Conservation (phyloP, 2,888 invertebrate genomes). For the Sinhomidia bicolor region DNA sequence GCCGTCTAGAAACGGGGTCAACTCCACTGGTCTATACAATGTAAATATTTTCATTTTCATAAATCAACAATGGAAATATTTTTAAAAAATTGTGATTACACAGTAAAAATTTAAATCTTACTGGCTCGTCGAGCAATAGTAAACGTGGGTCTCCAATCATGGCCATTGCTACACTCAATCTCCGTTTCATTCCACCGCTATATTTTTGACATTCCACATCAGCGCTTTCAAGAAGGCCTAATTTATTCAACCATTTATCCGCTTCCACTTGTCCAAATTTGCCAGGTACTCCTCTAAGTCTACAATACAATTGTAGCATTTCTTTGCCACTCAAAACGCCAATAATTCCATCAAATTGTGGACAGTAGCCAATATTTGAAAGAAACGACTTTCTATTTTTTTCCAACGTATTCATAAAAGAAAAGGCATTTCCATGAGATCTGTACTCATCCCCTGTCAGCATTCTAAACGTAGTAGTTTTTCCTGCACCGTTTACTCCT, state of each 20-base stretch:
- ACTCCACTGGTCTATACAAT: slow-evolving; percentile 83
- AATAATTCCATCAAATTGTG: slow-evolving; percentile 93
- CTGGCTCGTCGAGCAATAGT: slow-evolving; percentile 88
- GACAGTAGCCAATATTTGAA: slow-evolving; percentile 83
- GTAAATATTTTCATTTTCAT: not conserved
- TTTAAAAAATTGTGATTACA: not conserved
- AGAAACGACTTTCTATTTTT: slow-evolving; percentile 75
- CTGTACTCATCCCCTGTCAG: slow-evolving; percentile 83
- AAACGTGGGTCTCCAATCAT: slow-evolving; percentile 87
- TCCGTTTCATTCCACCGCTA: slow-evolving; percentile 90
- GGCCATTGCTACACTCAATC: slow-evolving; percentile 89
- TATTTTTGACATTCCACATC: slow-evolving; percentile 82
- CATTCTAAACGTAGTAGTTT: slow-evolving; percentile 81
- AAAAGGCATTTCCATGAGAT: slow-evolving; percentile 82
- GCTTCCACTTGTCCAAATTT: slow-evolving; percentile 66
- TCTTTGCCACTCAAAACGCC: slow-evolving; percentile 89
- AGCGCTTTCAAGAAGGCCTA: slow-evolving; percentile 76
- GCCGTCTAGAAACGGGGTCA: slow-evolving; percentile 86
- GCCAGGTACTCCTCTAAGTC: slow-evolving; percentile 83
- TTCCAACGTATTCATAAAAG: slow-evolving; percentile 80
- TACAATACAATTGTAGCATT: slow-evolving; percentile 88
- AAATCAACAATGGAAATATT: not conserved
- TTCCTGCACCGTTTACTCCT: slow-evolving; percentile 71
- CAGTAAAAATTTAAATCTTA: slow-evolving; percentile 20
- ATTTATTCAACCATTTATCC: slow-evolving; percentile 74